Evolutionary conservation across 2,888 invertebrate species (phyloP).

Genomic region (Sesia bembeciformis): DNA sequence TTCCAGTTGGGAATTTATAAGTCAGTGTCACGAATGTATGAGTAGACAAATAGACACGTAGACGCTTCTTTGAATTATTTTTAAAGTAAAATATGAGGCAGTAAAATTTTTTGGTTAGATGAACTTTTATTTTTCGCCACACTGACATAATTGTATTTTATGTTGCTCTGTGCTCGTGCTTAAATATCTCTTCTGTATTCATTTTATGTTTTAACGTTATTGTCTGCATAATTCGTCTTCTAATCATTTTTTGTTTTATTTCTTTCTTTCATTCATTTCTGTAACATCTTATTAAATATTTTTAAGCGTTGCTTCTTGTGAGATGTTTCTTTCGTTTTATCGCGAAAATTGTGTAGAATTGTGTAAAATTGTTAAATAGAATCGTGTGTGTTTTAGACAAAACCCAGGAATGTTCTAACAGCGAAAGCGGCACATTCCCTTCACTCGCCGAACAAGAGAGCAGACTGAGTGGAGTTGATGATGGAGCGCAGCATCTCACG

Average conservation of each 20-base stretch:
- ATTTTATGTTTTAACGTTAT: too few species aligned
- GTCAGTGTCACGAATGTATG: conserved; percentile 56
- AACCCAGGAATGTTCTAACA: conserved; percentile 50
- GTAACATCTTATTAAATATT: too few species aligned
- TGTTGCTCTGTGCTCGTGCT: background rate
- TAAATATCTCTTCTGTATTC: too few species aligned
- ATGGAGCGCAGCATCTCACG: conserved; percentile 77
- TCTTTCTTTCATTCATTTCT: too few species aligned
- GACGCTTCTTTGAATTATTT: conserved; percentile 12
- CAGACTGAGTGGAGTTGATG: conserved; percentile 63
- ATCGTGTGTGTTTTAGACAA: conserved; percentile 36
- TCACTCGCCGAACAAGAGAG: conserved; percentile 67
- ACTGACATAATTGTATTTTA: background rate
- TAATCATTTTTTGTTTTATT: too few species aligned
- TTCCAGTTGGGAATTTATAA: conserved; percentile 93
- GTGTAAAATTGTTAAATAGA: too few species aligned
- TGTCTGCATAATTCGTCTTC: too few species aligned
- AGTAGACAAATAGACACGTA: conserved; percentile 20
- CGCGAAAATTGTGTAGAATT: too few species aligned
- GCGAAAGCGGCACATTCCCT: conserved; percentile 67
- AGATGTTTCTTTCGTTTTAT: too few species aligned
- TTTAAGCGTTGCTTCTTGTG: too few species aligned
- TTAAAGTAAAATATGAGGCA: background rate
- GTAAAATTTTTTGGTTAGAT: background rate
- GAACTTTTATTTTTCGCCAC: background rate